These are phyloP conservation scores for Sylvietta virens DNA, from an alignment of 2,113 vertebrate genomes.

Conservation along the genomic window DNA sequence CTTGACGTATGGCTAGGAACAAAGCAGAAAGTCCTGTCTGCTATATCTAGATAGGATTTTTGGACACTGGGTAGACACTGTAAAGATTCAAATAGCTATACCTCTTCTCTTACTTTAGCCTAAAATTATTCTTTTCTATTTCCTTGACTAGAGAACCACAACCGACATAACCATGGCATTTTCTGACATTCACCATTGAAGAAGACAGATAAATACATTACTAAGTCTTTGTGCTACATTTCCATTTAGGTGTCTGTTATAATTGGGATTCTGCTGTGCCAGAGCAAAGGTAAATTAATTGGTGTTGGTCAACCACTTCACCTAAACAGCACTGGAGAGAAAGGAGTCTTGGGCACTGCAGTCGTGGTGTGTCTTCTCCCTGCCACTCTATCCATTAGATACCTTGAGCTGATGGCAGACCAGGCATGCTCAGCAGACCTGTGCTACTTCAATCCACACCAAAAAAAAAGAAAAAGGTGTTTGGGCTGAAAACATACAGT, in stretches of 20 bases:
- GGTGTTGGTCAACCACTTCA: neutral
- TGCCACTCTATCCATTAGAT: neutral
- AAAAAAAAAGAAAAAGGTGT: neutral
- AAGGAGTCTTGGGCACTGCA: neutral
- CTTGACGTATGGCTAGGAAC: neutral
- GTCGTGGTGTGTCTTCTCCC: neutral
- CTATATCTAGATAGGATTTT: neutral
- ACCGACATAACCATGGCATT: neutral
- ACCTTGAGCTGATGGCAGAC: neutral
- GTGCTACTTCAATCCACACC: neutral
- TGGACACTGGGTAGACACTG: neutral
- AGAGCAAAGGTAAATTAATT: neutral
- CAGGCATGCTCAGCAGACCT: neutral
- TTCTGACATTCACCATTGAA: neutral
- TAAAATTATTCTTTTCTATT: neutral
- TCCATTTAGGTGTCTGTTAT: neutral
- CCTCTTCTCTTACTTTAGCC: neutral
- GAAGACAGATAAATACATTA: neutral
- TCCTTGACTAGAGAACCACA: neutral
- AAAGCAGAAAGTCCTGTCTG: neutral
- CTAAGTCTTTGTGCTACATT: neutral
- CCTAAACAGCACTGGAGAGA: neutral
- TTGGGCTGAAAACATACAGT: neutral
- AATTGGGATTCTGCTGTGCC: neutral
- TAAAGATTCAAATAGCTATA: neutral